Evolutionary conservation across 2,113 vertebrate species (phyloP).

Genomic region (Lamprotornis superbus): DNA sequence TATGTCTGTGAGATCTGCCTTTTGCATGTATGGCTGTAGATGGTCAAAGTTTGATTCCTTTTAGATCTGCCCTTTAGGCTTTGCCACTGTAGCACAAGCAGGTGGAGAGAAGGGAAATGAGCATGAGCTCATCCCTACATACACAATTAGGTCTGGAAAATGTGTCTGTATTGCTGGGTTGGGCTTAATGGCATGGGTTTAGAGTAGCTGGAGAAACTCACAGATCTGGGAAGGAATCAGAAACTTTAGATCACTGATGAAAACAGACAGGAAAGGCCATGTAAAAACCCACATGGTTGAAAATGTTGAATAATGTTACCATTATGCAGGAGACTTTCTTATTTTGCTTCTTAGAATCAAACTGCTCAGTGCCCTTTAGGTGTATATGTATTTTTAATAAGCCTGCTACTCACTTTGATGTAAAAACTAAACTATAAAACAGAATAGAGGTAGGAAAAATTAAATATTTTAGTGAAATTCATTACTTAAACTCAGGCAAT

Average conservation of each 20-base stretch:
- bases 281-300: background rate
- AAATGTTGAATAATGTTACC: background rate
- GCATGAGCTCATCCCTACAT: background rate
- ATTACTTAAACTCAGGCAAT: slow-evolving; percentile 42
- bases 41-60: background rate
- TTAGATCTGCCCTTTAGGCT: background rate
- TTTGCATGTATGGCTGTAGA: background rate
- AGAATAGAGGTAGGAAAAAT: background rate
- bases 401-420: background rate
- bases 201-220: background rate
- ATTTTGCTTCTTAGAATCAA: background rate
- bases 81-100: background rate
- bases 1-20: background rate
- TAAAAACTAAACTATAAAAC: background rate
- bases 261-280: background rate
- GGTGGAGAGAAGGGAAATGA: background rate
- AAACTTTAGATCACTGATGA: background rate
- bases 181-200: background rate
- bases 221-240: background rate
- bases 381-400: background rate
- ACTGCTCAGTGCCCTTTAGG: background rate
- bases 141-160: background rate
- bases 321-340: background rate
- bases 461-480: slow-evolving; percentile 9
- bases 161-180: background rate